Conservation (phyloP, 2,113 vertebrate species). For the Daphoenositta chrysoptera region DNA sequence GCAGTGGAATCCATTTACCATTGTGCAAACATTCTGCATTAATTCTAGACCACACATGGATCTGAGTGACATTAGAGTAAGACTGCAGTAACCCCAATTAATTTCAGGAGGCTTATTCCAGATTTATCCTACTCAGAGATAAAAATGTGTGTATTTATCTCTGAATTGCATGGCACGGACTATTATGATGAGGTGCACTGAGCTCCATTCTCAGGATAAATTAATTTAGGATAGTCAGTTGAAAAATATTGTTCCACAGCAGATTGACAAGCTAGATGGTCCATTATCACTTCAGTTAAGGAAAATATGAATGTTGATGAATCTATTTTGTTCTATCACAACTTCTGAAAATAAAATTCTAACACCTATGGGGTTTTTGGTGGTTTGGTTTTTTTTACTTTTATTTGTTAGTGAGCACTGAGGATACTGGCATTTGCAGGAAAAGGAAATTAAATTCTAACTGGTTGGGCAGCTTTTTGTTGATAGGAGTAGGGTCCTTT, state of each 20-base stretch:
- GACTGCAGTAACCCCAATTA: slow-evolving; percentile 12
- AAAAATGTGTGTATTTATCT: neutral
- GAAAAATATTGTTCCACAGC: neutral
- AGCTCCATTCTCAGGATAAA: neutral
- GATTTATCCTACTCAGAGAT: neutral
- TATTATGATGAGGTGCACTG: neutral
- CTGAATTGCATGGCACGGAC: neutral
- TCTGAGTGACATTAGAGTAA: neutral
- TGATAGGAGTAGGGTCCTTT: neutral
- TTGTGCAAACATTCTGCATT: neutral
- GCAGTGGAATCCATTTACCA: neutral
- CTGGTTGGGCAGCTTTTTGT: neutral
- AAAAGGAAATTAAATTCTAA: neutral
- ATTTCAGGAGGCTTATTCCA: slow-evolving; percentile 7
- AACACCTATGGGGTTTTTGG: neutral
- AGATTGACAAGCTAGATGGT: neutral
- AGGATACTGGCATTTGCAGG: neutral
- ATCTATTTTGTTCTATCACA: neutral
- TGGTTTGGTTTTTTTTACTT: too few species aligned
- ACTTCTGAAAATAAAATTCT: neutral
- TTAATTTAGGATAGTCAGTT: neutral
- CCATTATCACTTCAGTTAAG: neutral
- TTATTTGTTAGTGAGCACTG: neutral
- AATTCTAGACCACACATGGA: neutral
- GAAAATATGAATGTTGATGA: neutral